These are phyloP conservation scores for Scaptomyza parva DNA, from an alignment of 2,888 invertebrate species.

Conservation along the genomic window DNA sequence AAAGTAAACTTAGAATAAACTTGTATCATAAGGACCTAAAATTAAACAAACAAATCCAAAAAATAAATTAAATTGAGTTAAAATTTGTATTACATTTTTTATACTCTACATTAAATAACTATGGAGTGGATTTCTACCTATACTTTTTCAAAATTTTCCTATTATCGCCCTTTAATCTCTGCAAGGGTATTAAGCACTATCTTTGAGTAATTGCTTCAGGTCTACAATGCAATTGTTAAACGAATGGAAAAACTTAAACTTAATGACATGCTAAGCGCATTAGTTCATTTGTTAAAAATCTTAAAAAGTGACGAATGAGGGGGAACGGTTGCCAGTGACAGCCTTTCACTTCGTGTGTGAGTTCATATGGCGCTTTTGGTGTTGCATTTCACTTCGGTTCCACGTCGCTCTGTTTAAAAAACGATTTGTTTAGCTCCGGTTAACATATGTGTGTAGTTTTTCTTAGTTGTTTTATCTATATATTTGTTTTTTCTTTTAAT, in stretches of 20 bases:
- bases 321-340: slow-evolving; percentile 47
- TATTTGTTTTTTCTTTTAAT: slow-evolving; percentile 5
- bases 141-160: too few relatives aligned
- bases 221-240: slow-evolving; percentile 35
- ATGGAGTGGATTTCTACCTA: too few relatives aligned
- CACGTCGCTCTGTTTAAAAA: slow-evolving; percentile 65
- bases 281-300: slow-evolving; percentile 69
- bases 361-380: slow-evolving; percentile 66
- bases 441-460: slow-evolving; percentile 68
- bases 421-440: slow-evolving; percentile 74
- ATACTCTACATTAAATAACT: too few relatives aligned
- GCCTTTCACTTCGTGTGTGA: slow-evolving; percentile 71
- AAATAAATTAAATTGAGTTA: too few relatives aligned
- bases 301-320: not conserved
- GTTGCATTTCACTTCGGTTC: slow-evolving; percentile 70
- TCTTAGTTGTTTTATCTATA: slow-evolving; percentile 70
- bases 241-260: slow-evolving; percentile 30
- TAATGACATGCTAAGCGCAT: slow-evolving; percentile 69
- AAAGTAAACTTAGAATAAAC: too few relatives aligned
- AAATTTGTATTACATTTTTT: too few relatives aligned
- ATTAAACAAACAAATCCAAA: too few relatives aligned
- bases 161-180: too few relatives aligned
- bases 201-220: slow-evolving; percentile 37
- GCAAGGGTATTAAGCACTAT: not conserved
- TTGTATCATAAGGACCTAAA: too few relatives aligned